phyloP scores from a whole-genome alignment of 2,888 invertebrate species.

The Machimus atricapillus region DNA sequence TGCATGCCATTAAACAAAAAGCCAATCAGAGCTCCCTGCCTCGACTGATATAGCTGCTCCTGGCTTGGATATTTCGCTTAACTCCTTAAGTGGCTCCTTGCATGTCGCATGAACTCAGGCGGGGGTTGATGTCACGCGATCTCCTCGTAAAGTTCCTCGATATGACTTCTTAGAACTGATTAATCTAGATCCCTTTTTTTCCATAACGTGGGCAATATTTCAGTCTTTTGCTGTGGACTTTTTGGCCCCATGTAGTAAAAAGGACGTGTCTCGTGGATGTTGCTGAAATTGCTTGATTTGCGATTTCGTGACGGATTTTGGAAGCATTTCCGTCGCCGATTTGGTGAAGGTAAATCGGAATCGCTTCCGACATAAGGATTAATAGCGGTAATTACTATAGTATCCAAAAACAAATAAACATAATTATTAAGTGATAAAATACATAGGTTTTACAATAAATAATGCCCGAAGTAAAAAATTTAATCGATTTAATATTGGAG shows the following conservation, averaged over 20 bases:
- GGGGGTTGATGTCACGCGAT: slow-evolving; percentile 19
- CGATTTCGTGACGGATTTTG: slow-evolving; percentile 14
- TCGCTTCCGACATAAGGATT: background rate
- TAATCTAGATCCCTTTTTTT: slow-evolving; percentile 7
- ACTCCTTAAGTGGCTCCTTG: slow-evolving; percentile 16
- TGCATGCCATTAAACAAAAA: slow-evolving; percentile 20
- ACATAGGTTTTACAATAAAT: background rate
- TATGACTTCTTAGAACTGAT: slow-evolving; percentile 25
- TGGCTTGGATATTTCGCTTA: background rate
- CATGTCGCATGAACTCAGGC: slow-evolving; percentile 20
- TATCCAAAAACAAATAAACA: background rate
- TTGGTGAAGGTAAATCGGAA: background rate
- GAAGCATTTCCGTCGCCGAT: background rate
- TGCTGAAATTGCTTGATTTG: slow-evolving; percentile 21
- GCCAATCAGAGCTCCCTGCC: background rate
- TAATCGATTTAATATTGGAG: background rate
- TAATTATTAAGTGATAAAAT: background rate
- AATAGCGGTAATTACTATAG: background rate
- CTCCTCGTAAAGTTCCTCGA: slow-evolving; percentile 19
- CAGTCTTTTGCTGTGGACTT: slow-evolving; percentile 8
- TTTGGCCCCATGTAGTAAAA: background rate
- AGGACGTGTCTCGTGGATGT: background rate
- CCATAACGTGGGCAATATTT: slow-evolving; percentile 21
- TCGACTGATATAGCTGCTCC: slow-evolving; percentile 9
- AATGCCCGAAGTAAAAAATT: background rate